Evolutionary conservation across 2,888 invertebrate species (phyloP).

Genomic region (Synergus itoensis): DNA sequence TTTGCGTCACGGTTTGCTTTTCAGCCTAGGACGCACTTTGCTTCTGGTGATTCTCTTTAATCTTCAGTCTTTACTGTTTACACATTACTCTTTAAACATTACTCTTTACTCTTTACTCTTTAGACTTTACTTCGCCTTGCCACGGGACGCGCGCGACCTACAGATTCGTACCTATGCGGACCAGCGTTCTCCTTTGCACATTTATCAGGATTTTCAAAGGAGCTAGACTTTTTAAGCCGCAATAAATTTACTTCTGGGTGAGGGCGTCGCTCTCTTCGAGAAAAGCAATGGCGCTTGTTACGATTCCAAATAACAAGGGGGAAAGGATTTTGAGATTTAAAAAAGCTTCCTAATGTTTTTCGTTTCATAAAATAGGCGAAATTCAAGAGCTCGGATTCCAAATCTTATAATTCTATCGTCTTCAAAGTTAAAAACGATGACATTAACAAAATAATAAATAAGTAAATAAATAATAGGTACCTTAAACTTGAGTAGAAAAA

Average conservation of each 20-base stretch:
- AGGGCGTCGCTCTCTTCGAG: constrained; percentile 44
- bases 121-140: constrained; percentile 52
- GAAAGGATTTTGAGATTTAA: constrained; percentile 14
- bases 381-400: too few species aligned
- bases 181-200: constrained; percentile 76
- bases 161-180: constrained; percentile 51
- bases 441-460: too few species aligned
- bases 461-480: too few species aligned
- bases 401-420: too few species aligned
- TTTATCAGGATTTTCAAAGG: constrained; percentile 85
- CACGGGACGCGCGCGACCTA: constrained; percentile 54
- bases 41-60: constrained; percentile 52
- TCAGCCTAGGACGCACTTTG: constrained; percentile 72
- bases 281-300: constrained; percentile 3
- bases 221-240: constrained; percentile 80
- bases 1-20: constrained; percentile 70
- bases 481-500: too few species aligned
- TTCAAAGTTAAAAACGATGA: too few species aligned
- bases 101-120: constrained; percentile 43
- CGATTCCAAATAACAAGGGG: neutral
- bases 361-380: neutral
- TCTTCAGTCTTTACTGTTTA: constrained; percentile 45
- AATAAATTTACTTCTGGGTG: constrained; percentile 73
- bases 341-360: neutral
- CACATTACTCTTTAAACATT: constrained; percentile 43